These are phyloP conservation scores for Pyxicephalus adspersus DNA, from an alignment of 2,113 vertebrate genomes.

Conservation along the genomic window DNA sequence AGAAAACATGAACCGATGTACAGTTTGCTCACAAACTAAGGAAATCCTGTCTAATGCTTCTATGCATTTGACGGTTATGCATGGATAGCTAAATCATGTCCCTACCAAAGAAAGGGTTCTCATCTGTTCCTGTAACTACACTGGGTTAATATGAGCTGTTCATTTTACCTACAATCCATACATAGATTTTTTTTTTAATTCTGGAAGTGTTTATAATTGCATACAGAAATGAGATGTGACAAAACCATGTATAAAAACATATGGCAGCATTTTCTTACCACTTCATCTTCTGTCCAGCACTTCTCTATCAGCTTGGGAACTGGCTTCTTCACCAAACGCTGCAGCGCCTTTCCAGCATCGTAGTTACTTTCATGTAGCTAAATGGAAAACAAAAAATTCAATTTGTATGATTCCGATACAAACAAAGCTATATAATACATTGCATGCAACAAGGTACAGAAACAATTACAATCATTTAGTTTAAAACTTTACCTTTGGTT, in stretches of 20 bases:
- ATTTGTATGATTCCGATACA: neutral
- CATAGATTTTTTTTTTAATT: too few species aligned
- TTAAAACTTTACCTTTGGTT: too few species aligned
- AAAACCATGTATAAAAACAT: neutral
- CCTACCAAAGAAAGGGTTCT: too few species aligned
- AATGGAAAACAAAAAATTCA: conserved; percentile 59
- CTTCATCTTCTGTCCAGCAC: conserved; percentile 99
- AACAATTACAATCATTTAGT: too few species aligned
- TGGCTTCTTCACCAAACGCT: conserved; percentile 96
- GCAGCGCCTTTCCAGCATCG: conserved; percentile 95
- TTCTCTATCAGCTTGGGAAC: conserved; percentile 97
- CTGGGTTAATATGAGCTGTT: too few species aligned
- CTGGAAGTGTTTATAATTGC: neutral
- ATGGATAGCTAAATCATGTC: too few species aligned
- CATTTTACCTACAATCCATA: too few species aligned
- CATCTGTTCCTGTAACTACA: too few species aligned
- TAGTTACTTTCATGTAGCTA: conserved; percentile 98
- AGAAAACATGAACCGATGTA: too few species aligned
- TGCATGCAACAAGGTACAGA: neutral
- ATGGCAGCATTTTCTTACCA: conserved; percentile 78
- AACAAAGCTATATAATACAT: conserved; percentile 5
- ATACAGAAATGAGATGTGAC: neutral
- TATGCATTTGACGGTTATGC: too few species aligned
- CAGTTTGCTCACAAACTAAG: too few species aligned
- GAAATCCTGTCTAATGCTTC: too few species aligned